Conservation (phyloP, 1,140 invertebrate genomes). For the Drosophila tristis region DNA sequence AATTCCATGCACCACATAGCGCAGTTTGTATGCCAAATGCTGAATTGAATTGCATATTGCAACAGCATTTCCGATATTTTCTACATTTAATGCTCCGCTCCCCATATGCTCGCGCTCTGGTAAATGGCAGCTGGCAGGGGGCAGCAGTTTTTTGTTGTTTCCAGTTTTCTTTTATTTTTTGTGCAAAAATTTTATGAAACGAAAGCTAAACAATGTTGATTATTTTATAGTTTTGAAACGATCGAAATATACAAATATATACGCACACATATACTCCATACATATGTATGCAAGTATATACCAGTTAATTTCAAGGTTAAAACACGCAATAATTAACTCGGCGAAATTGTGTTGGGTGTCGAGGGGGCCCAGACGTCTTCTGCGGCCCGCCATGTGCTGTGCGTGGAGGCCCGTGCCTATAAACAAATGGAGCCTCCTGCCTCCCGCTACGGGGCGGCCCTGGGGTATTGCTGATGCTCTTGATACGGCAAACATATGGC, state of each 20-base stretch:
- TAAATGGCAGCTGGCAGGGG: conserved; percentile 17
- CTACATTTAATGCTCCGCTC: too few species aligned
- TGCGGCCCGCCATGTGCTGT: conserved; percentile 46
- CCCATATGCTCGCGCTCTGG: too few species aligned
- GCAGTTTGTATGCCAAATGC: not conserved
- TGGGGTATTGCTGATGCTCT: conserved; percentile 14
- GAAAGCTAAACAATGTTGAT: conserved; percentile 76
- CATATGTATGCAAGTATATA: conserved; percentile 32
- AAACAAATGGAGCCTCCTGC: conserved; percentile 46
- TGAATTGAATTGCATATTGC: not conserved
- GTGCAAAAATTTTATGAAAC: conserved; percentile 56
- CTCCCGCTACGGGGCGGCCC: conserved; percentile 18
- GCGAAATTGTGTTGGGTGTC: conserved; percentile 57
- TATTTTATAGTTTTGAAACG: conserved; percentile 79
- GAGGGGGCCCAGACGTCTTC: conserved; percentile 32
- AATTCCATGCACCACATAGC: not conserved
- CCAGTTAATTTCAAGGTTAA: conserved; percentile 71
- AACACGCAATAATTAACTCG: conserved; percentile 75
- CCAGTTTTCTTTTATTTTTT: conserved; percentile 19
- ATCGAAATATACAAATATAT: conserved; percentile 56
- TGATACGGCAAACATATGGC: conserved; percentile 64
- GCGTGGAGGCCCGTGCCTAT: conserved; percentile 21
- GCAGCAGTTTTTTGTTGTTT: conserved; percentile 5
- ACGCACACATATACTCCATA: conserved; percentile 27
- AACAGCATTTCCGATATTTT: too few species aligned